phyloP scores from a whole-genome alignment of 2,888 invertebrate species.

The Drosophila mimetica region DNA sequence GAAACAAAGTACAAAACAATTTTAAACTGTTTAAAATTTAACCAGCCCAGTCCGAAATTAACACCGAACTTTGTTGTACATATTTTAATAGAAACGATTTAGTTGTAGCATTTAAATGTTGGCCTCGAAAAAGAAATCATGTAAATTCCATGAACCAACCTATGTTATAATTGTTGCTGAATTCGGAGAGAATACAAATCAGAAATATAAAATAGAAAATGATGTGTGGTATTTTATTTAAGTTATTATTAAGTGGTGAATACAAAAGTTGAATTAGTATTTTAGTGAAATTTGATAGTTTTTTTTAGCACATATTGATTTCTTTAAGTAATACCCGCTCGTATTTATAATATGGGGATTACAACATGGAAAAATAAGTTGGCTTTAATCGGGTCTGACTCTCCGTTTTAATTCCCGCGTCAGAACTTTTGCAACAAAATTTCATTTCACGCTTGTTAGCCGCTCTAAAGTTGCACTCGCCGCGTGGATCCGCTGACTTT shows the following conservation, averaged over 20 bases:
- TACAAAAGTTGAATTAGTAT: too few species aligned
- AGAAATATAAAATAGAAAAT: slow-evolving; percentile 28
- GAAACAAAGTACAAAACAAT: slow-evolving; percentile 56
- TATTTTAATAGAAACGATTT: slow-evolving; percentile 42
- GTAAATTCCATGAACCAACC: slow-evolving; percentile 41
- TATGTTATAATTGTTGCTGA: slow-evolving; percentile 55
- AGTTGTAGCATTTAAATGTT: slow-evolving; percentile 47
- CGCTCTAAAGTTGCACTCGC: slow-evolving; percentile 33
- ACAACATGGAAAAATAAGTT: background rate
- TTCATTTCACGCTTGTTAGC: slow-evolving; percentile 46
- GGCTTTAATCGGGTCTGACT: slow-evolving; percentile 5
- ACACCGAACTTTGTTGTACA: slow-evolving; percentile 51
- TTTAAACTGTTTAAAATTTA: slow-evolving; percentile 5
- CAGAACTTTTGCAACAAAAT: slow-evolving; percentile 27
- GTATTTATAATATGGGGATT: too few species aligned
- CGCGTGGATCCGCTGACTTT: slow-evolving; percentile 22
- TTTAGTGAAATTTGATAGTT: too few species aligned
- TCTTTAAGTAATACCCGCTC: too few species aligned
- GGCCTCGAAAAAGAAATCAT: slow-evolving; percentile 26
- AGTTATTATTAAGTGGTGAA: too few species aligned
- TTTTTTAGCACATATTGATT: too few species aligned
- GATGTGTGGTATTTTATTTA: background rate
- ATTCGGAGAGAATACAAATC: slow-evolving; percentile 47
- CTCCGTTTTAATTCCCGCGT: slow-evolving; percentile 11
- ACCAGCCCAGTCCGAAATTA: slow-evolving; percentile 30